Percentiles rank a stretch among this genome's conserved stretches.
Evolutionary conservation across 2,888 invertebrate genomes (phyloP).

Genomic region (Leucophenga montana): DNA sequence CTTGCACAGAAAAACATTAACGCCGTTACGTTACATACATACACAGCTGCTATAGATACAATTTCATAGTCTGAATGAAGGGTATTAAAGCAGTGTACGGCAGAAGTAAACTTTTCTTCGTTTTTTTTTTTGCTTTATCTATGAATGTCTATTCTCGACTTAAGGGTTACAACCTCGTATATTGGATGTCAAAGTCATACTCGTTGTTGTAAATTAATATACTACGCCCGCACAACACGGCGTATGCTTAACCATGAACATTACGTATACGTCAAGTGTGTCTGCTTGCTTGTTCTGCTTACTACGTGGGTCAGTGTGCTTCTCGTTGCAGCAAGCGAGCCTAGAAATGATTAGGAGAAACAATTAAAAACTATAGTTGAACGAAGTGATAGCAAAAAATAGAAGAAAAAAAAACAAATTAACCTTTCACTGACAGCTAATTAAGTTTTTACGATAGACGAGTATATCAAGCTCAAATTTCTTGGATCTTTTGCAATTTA

Average conservation of each 20-base stretch:
- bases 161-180: constrained; percentile 18
- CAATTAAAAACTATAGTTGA: no score
- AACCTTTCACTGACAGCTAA: no score
- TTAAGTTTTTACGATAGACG: no score
- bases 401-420: no score
- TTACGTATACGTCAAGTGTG: constrained; percentile 11
- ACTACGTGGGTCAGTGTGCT: background rate
- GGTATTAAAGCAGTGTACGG: no score
- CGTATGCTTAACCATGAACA: constrained; percentile 17
- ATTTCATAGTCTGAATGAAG: no score
- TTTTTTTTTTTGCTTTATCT: background rate
- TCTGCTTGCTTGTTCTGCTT: background rate
- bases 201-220: constrained; percentile 11
- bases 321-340: background rate
- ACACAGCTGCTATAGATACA: no score
- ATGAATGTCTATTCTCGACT: background rate
- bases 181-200: constrained; percentile 22
- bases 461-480: background rate
- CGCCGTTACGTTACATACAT: no score
- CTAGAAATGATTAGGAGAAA: background rate
- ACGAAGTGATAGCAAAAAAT: no score
- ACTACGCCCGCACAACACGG: background rate
- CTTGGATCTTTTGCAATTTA: background rate
- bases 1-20: no score
- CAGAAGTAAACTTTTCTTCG: background rate